A percentile compares a stretch with the other conserved stretches of the same genome.
These are phyloP conservation scores for Agrypnia vestita DNA, from an alignment of 1,140 invertebrate genomes.

Conservation along the genomic window DNA sequence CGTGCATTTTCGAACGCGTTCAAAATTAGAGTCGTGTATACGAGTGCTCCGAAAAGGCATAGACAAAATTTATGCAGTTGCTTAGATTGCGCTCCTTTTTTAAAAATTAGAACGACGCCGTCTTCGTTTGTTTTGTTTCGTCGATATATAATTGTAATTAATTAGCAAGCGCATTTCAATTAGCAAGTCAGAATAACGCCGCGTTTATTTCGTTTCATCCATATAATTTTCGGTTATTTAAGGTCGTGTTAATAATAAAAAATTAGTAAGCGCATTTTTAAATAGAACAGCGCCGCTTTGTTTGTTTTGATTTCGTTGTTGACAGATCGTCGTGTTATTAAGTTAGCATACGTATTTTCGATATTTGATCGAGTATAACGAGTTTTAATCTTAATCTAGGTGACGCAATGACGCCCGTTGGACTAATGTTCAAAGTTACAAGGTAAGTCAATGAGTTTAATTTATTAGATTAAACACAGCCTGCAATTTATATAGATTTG, in stretches of 20 bases:
- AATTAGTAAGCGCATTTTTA: no score
- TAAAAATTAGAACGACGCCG: not conserved
- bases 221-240: no score
- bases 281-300: no score
- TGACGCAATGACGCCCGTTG: constrained; percentile 68
- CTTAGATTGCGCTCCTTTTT: constrained; percentile 7
- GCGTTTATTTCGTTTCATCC: no score
- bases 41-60: not conserved
- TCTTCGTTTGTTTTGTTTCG: not conserved
- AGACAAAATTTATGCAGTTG: constrained; percentile 24
- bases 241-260: no score
- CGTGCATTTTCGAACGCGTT: constrained; percentile 32
- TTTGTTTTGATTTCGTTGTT: no score
- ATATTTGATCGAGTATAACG: not conserved
- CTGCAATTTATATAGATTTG: no score
- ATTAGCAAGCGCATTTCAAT: no score
- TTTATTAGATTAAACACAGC: no score
- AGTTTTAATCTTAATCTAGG: not conserved
- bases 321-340: not conserved
- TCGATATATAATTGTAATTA: no score
- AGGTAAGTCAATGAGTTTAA: constrained; percentile 38
- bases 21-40: not conserved
- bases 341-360: not conserved
- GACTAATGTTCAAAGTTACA: constrained; percentile 71
- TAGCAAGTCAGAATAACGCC: no score